Evolutionary conservation across 2,797 vertebrate genomes (phyloP), one percentile per base, ranked within the genome.

Genomic region (Sebastes kiyomatsui): DNA sequence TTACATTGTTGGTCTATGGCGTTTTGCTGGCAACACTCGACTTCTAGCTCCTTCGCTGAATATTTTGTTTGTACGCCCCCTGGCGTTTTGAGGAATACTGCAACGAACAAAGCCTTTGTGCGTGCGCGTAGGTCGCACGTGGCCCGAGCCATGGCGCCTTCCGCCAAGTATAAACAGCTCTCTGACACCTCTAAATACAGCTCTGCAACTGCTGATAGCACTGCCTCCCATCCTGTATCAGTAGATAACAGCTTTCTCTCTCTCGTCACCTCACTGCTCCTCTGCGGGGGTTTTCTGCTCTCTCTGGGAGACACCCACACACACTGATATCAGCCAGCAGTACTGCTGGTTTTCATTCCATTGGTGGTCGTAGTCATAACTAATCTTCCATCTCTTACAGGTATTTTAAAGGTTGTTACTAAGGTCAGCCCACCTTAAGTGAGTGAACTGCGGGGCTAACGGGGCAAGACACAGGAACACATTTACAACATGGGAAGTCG

Each of bases 201-300:
- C 71, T 6, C 83, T 87, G 87, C 62, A 20, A 35, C 80, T 42
- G 64, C 87, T 90, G 94, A 95, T 92, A 92, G 66, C 56, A 10
- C 60, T 10, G 54, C 52, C 61, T 55, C 32, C 66, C 83, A 66
- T 74, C 72, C 56, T 93, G 77, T 60, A 46, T 22, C 32, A 69
- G 33, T 7, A 89, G 94, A 95, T 95, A 95, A 94, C 81, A 89
- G 80, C 80, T 62, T 49, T 80, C 65, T 18, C 72, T 54, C 54
- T 75, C 25, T 68, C 38, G 38, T 74, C 66, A 83, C 75, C 65
- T 81, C 83, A 46, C 75, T 52, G 79, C 75, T 75, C 49, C 60
- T 72, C 68, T 16, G 52, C 20, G 27, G 5, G 25, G 55, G 32
- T 3, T 32, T 59, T 60, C 38, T 42, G 25, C 59, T 46, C 77